Conservation (phyloP, 2,888 invertebrate species). For the Dendrolimus pini region DNA sequence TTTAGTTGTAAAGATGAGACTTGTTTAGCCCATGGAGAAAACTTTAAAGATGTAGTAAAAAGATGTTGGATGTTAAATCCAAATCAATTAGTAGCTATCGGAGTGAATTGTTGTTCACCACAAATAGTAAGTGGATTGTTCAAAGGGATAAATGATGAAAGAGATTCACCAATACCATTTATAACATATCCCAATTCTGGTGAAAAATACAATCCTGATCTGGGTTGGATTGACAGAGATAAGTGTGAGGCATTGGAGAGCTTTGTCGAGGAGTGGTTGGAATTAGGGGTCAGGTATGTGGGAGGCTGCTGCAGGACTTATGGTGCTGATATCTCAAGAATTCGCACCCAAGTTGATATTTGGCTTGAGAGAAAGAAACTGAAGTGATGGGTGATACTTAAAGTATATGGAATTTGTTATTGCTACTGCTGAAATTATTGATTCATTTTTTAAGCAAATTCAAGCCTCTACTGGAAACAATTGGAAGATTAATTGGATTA, state of each 20-base stretch:
- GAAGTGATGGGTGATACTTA: neutral
- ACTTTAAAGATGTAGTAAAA: conserved; percentile 80
- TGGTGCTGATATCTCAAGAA: conserved; percentile 83
- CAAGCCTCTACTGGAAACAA: neutral
- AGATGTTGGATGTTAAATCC: conserved; percentile 81
- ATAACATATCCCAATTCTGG: conserved; percentile 96
- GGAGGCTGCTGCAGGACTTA: conserved; percentile 95
- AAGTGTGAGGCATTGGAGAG: conserved; percentile 79
- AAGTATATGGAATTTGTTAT: neutral
- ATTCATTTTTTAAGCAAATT: neutral
- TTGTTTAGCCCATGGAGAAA: conserved; percentile 84
- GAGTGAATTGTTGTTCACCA: conserved; percentile 87
- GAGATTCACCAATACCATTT: conserved; percentile 75
- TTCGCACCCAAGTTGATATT: conserved; percentile 45
- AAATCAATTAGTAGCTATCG: conserved; percentile 84
- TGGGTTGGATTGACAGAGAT: conserved; percentile 81
- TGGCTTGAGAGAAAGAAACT: conserved; percentile 27
- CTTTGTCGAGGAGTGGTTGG: conserved; percentile 86
- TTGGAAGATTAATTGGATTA: no score
- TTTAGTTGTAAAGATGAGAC: conserved; percentile 85
- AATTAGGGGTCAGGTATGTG: conserved; percentile 85
- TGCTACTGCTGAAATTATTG: neutral
- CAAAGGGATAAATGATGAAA: conserved; percentile 40
- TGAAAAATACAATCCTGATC: conserved; percentile 80
- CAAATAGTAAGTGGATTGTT: conserved; percentile 44